Conservation (phyloP, 2,797 vertebrate genomes). For the Austrolebias charrua region DNA sequence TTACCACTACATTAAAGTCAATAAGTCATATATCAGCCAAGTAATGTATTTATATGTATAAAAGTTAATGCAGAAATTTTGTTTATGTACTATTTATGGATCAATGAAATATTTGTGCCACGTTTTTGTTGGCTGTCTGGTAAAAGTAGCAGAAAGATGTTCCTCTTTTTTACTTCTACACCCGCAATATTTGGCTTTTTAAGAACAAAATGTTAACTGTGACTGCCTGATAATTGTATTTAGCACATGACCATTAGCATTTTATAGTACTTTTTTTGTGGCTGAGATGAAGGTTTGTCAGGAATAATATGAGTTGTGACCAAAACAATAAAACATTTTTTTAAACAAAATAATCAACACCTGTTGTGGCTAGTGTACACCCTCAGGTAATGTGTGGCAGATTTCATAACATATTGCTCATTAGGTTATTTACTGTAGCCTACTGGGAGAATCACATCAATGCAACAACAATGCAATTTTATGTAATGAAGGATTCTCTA, state of each 20-base stretch:
- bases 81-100: not conserved
- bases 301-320: too few relatives aligned
- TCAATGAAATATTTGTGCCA: too few relatives aligned
- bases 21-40: not conserved
- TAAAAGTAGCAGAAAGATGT: not conserved
- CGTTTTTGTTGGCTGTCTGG: not conserved
- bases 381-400: too few relatives aligned
- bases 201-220: not conserved
- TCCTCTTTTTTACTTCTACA: not conserved
- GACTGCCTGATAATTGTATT: too few relatives aligned
- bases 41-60: not conserved
- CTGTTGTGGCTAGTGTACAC: too few relatives aligned
- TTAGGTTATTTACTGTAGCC: too few relatives aligned
- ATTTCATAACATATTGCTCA: too few relatives aligned
- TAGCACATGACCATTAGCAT: not conserved
- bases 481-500: too few relatives aligned
- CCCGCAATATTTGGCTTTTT: not conserved
- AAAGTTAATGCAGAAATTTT: not conserved
- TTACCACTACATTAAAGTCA: not conserved
- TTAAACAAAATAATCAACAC: too few relatives aligned
- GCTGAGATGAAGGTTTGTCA: too few relatives aligned
- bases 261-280: not conserved
- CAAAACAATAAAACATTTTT: too few relatives aligned
- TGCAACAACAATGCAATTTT: too few relatives aligned
- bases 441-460: not conserved